These are phyloP conservation scores for Blastobasis lacticolella DNA, from an alignment of 2,888 invertebrate genomes.

Conservation along the genomic window DNA sequence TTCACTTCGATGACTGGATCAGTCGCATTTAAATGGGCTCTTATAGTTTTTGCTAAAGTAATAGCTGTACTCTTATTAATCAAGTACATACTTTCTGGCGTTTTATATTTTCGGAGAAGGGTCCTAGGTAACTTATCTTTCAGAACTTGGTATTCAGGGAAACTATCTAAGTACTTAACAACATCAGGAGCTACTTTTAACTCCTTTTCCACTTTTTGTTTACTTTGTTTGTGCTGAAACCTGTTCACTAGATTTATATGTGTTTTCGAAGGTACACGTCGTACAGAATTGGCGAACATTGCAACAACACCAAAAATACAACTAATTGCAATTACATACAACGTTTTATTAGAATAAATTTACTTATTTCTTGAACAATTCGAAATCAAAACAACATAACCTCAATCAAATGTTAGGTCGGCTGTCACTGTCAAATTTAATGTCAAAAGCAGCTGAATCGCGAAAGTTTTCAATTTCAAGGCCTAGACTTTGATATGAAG, in stretches of 20 bases:
- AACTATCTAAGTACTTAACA: slow-evolving; percentile 42
- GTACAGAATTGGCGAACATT: too few species aligned
- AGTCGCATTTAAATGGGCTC: slow-evolving; percentile 32
- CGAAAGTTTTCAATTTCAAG: too few species aligned
- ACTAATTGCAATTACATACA: too few species aligned
- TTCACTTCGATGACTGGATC: slow-evolving; percentile 77
- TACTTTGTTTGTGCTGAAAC: slow-evolving; percentile 37
- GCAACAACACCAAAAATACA: too few species aligned
- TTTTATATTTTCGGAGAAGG: slow-evolving; percentile 51
- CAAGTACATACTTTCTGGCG: slow-evolving; percentile 55
- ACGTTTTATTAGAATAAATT: too few species aligned
- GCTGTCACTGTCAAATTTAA: too few species aligned
- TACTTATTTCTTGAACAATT: too few species aligned
- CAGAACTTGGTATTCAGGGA: slow-evolving; percentile 37
- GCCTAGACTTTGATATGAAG: too few species aligned
- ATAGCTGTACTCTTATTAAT: slow-evolving; percentile 54
- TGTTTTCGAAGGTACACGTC: too few species aligned
- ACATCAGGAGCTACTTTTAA: slow-evolving; percentile 45
- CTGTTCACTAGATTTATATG: slow-evolving; percentile 15
- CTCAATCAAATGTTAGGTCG: too few species aligned
- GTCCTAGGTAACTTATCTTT: slow-evolving; percentile 44
- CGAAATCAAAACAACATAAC: too few species aligned
- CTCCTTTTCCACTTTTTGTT: slow-evolving; percentile 31
- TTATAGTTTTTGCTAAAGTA: slow-evolving; percentile 44
- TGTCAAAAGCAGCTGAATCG: too few species aligned